phyloP scores from a whole-genome alignment of 2,888 invertebrate species.

The Lydus trimaculatus region DNA sequence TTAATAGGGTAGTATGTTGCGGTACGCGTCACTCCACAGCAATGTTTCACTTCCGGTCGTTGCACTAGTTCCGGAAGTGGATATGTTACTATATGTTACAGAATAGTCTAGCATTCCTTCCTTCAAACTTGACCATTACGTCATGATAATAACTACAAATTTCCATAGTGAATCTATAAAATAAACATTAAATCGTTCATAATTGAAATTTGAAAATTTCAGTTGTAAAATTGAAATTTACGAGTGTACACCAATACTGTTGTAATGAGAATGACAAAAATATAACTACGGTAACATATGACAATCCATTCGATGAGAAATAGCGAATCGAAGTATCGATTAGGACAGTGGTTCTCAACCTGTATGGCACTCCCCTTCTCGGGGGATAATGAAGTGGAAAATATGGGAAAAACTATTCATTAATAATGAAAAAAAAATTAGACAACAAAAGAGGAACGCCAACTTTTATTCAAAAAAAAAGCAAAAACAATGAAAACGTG shows the following conservation, averaged over 20 bases:
- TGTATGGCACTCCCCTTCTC: too few relatives aligned
- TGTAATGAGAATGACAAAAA: not conserved
- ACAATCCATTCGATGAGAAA: not conserved
- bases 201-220: not conserved
- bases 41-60: constrained; percentile 52
- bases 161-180: not conserved
- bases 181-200: not conserved
- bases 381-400: too few relatives aligned
- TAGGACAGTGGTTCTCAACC: too few relatives aligned
- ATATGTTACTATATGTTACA: constrained; percentile 31
- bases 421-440: too few relatives aligned
- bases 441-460: too few relatives aligned
- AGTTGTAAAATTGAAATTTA: not conserved
- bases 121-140: constrained; percentile 7
- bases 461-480: too few relatives aligned
- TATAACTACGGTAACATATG: not conserved
- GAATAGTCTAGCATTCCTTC: constrained; percentile 39
- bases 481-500: too few relatives aligned
- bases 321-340: not conserved
- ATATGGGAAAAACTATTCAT: too few relatives aligned
- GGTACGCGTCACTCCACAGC: constrained; percentile 38
- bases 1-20: constrained; percentile 47
- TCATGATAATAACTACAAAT: not conserved
- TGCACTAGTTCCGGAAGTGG: constrained; percentile 43
- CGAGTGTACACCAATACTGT: not conserved